Percentiles rank a stretch among this genome's conserved stretches.
Conservation (phyloP, 2,797 vertebrate genomes). For the Phaenicophaeus curvirostris region DNA sequence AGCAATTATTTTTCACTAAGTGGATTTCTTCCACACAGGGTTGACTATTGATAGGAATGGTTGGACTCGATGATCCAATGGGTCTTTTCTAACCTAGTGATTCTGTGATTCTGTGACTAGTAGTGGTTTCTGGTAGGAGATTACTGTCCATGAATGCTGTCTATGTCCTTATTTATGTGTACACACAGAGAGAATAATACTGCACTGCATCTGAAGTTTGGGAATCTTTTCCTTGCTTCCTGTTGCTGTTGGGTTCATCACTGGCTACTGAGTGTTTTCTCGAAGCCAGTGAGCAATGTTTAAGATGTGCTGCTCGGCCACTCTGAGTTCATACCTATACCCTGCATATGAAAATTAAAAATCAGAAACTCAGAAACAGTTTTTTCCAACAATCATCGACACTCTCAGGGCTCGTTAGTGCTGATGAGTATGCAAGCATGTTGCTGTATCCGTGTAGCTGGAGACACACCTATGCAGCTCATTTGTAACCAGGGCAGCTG, state of each 20-base stretch:
- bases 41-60: no score
- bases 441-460: accelerated
- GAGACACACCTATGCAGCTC: not conserved
- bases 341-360: not conserved
- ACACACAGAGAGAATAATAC: accelerated
- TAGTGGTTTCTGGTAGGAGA: not conserved
- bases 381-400: not conserved
- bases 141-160: not conserved
- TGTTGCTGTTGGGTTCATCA: not conserved
- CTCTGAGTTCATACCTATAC: not conserved
- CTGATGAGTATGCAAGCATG: not conserved
- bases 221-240: not conserved
- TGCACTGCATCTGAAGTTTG: not conserved
- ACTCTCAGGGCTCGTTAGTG: not conserved
- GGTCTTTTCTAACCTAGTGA: no score
- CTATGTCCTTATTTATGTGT: not conserved
- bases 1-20: not conserved
- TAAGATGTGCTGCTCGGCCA: not conserved
- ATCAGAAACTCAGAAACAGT: not conserved
- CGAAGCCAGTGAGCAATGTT: not conserved
- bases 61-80: no score
- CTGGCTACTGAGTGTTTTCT: not conserved
- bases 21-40: not conserved
- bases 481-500: not conserved
- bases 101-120: not conserved